phyloP scores from a whole-genome alignment of 2,113 vertebrate species.

The Eolophus roseicapilla region DNA sequence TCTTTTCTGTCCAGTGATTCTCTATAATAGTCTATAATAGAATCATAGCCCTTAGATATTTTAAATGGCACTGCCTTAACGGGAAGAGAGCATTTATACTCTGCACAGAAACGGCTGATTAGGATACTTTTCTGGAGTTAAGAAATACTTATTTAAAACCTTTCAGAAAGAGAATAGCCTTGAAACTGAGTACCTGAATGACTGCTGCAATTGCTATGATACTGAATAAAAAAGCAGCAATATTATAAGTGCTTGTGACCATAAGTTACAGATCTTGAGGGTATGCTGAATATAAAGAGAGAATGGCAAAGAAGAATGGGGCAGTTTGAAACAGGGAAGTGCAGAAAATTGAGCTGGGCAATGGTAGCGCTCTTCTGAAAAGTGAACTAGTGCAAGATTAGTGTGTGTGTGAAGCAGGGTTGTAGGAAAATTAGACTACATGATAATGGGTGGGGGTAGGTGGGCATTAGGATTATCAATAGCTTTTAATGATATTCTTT shows the following conservation, averaged over 20 bases:
- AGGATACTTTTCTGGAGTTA: not conserved
- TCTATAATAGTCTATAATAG: not conserved
- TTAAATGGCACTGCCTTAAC: not conserved
- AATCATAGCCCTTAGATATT: not conserved
- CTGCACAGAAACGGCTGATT: not conserved
- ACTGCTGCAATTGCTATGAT: not conserved
- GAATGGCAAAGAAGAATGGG: not conserved
- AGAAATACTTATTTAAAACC: not conserved
- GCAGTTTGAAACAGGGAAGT: not conserved
- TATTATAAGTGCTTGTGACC: not conserved
- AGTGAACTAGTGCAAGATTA: not conserved
- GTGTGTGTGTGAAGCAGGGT: not conserved
- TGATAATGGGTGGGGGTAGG: not conserved
- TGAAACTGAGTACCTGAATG: not conserved
- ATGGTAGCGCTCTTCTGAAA: not conserved
- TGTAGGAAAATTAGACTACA: not conserved
- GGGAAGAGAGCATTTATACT: not conserved
- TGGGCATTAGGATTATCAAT: not conserved
- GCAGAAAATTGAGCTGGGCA: not conserved
- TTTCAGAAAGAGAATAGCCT: not conserved
- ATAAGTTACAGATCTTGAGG: not conserved
- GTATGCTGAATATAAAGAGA: not conserved
- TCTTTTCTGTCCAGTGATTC: not conserved
- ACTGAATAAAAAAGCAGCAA: not conserved
- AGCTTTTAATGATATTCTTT: not conserved